phyloP scores from a whole-genome alignment of 2,113 vertebrate genomes.

The Hystrix cristata region DNA sequence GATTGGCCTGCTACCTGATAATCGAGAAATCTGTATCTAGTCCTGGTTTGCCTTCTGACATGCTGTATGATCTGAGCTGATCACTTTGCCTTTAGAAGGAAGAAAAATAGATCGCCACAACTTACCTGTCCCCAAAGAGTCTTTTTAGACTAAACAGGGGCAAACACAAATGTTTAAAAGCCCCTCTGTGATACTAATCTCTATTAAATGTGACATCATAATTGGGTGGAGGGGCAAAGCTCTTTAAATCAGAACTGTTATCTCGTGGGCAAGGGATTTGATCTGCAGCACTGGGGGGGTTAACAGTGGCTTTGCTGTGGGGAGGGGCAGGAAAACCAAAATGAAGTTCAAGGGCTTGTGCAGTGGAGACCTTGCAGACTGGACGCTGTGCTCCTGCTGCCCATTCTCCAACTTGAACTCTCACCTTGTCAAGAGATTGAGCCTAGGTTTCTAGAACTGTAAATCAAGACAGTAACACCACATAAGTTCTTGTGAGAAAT shows the following conservation, averaged over 20 bases:
- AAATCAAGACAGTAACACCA: background rate
- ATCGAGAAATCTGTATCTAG: conserved; percentile 28
- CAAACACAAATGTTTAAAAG: background rate
- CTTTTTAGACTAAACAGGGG: background rate
- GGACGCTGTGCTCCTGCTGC: background rate
- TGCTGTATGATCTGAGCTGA: background rate
- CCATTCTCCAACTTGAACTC: background rate
- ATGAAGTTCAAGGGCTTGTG: background rate
- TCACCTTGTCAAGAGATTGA: background rate
- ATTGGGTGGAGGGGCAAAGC: background rate
- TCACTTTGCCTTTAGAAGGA: background rate
- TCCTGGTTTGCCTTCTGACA: background rate
- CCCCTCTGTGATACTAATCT: background rate
- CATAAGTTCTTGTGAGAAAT: background rate
- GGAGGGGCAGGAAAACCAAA: background rate
- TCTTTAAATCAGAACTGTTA: background rate
- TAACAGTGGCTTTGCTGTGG: background rate
- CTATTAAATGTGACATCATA: background rate
- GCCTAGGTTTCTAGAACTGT: background rate
- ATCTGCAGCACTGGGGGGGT: background rate
- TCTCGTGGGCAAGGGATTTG: background rate
- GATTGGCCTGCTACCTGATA: background rate
- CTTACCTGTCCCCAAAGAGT: background rate
- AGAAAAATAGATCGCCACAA: background rate
- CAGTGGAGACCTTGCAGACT: no score